Base-by-base conservation (phyloP, 2,113 vertebrate genomes). In the Myrmecobius fasciatus region DNA sequence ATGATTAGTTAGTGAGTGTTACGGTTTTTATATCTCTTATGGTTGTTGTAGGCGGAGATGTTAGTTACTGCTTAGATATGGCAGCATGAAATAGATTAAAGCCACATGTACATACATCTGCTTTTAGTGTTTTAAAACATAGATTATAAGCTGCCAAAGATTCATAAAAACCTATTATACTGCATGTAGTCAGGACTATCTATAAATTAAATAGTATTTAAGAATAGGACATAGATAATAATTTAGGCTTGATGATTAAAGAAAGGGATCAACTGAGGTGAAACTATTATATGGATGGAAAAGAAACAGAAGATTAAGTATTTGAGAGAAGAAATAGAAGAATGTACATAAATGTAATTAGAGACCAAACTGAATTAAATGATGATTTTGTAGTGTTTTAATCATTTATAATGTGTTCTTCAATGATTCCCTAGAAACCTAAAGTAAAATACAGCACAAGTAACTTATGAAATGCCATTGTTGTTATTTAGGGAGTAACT, bases 31-130 rank as follows among this genome's bases (percentile, higher is more conserved):
- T 92, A 48, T 91, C 93, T 88, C 95, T 97, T 20, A 31, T 91
- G 52, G 49, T 93, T 95, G 95, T 91, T 67, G 92, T 96, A 11
- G 0, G 89, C 95, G 97, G 9, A 97, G 95, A 96, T 96, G 96
- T 96, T 96, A 91, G 88, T 89, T 96, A 96, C 95, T 97, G 95
- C 97, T 96, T 98, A 94, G 94, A 98, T 98, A 96, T 93, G 94
- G 46, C 95, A 94, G 95, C 94, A 94, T 97, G 96, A 96, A 98
- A 92, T 36, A 96, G 94, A 96, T 97, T 97, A 93, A 97, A 97
- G 94, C n/a, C 97, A 96, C 89, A 95, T 94, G 49, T 26, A 14
- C 91, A 89, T 90, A 88, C 48, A 95, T 96, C 96, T 97, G 96
- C 95, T 95, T 94, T 93, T 90, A 96, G 96, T 48, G 25, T 94